Evolutionary conservation across 92 coral and sea anemone species (phyloP), one percentile per base, ranked within the genome.

Genomic region (Ricordea florida): DNA sequence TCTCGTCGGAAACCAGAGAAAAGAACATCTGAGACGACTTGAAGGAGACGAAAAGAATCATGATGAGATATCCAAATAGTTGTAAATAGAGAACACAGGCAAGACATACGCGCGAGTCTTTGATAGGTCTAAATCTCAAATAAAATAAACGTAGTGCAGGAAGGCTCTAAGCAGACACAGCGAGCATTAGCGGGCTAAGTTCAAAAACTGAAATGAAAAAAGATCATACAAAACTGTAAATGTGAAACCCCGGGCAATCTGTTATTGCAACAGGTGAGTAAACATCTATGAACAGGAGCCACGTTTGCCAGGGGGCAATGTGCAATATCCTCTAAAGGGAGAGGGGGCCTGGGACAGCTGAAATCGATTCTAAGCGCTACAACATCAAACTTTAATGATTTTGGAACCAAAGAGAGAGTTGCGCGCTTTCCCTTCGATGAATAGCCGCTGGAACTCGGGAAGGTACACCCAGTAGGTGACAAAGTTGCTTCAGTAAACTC

Each of bases 401-500:
- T 27, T 57, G 44, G 25, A 26, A 32, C 57, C 46, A 29, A 68
- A 68, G 22, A 37, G 61, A 3, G 63, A 30, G 34, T 31, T 33
- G 36, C 25, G 25, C 20, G 63, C 44, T 50, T 50, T 50, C 32
- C 58, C 58, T 22, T 22, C 11, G 15, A 64, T 28, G 43, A 64
- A 64, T 20, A 64, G 20, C 55, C 21, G 34, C 22, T 26, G 33
- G 25, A 62, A 36, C 69, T 24, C 30, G 25, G 69, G 69, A 27
- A 62, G 30, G 15, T 37, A 24, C 5, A 62, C 23, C 69, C 69
- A 62, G 29, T 50, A 29, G 69, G 35, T 34, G 21, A 62, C 44
- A 62, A 62, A 62, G 30, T 64, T 64, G 32, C 26, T 41, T 37
- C 56, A 64, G 53, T 64, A 23, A 9, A 64, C 56, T 7, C 76